A percentile compares a stretch with the other conserved stretches of the same genome.
phyloP scores from a whole-genome alignment of 2,888 invertebrate genomes.

The Cheilosia impressa region DNA sequence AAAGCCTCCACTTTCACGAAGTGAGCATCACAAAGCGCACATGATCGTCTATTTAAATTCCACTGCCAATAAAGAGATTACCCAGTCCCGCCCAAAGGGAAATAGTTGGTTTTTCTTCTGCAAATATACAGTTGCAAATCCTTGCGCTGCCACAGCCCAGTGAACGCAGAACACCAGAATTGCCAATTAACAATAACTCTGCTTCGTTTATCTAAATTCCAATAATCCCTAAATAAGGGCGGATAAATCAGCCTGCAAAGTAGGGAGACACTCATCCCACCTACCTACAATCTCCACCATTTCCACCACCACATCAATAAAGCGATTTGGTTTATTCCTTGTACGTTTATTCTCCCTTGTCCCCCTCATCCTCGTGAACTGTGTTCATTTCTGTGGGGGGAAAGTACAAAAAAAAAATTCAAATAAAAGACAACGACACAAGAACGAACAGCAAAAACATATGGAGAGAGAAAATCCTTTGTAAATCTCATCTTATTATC shows the following conservation, averaged over 20 bases:
- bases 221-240: slow-evolving; percentile 73
- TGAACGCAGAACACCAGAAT: slow-evolving; percentile 57
- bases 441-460: slow-evolving; percentile 40
- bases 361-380: background rate
- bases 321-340: slow-evolving; percentile 68
- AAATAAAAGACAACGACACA: slow-evolving; percentile 52
- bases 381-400: slow-evolving; percentile 4
- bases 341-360: slow-evolving; percentile 49
- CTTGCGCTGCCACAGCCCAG: no score
- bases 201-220: slow-evolving; percentile 74
- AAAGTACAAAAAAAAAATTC: slow-evolving; percentile 14
- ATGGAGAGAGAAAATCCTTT: slow-evolving; percentile 63
- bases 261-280: slow-evolving; percentile 7
- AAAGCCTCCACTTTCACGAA: no score
- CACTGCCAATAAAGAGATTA: slow-evolving; percentile 70
- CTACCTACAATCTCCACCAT: slow-evolving; percentile 1
- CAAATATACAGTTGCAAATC: no score
- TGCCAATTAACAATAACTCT: slow-evolving; percentile 75
- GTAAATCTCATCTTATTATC: slow-evolving; percentile 74
- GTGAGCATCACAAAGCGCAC: background rate
- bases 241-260: slow-evolving; percentile 66
- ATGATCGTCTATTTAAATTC: slow-evolving; percentile 61
- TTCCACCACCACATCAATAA: slow-evolving; percentile 63
- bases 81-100: slow-evolving; percentile 25
- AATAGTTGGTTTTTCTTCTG: slow-evolving; percentile 46